Evolutionary conservation across 2,113 vertebrate species (phyloP), one percentile per base, ranked within the genome.

Genomic region (Myotis davidii): DNA sequence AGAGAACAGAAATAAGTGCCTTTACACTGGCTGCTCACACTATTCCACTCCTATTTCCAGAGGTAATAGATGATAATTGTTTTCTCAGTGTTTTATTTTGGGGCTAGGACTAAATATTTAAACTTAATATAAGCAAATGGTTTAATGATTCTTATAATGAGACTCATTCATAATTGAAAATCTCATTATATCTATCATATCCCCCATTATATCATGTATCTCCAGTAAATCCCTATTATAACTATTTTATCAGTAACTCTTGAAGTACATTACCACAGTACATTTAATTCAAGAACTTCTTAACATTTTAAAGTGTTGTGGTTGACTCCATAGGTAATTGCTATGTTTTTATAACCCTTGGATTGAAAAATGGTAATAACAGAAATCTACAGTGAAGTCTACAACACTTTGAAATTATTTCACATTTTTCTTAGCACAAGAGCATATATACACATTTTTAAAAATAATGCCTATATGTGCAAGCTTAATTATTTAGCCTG

Each of bases 91-190:
- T 86, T 95, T 93, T 91, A 65, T 69, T 91, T 94, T 17, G 18
- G 39, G 67, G 20, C 48, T 73, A 52, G 42, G 2, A 9, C 69
- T 88, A 90, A 94, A 67, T 39, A 91, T 95, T 90, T 91, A 69
- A 91, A 90, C 48, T 88, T 85, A 83, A 70, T 88, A 69, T 61
- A 83, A 69, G 29, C 32, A 88, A 88, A 78, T 69, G 32, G 67
- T 67, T 85, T 85, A 88, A 87, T 92, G 61, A 67, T 81, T 96
- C 50, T 85, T 78, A 77, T 95, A 82, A 85, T 92, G 27, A n/a
- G 5, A 88, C 8, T 73, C 48, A 93, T 85, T 79, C 29, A 76
- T 96, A 92, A 94, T 93, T 77, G 82, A 92, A 95, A 96, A 92
- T 86, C 56, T 76, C 32, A 88, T 90, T 92, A 64, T 52, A 70